A percentile compares a stretch with the other conserved stretches of the same genome.
phyloP scores from a whole-genome alignment of 2,797 vertebrate species.

The Manis pentadactyla region DNA sequence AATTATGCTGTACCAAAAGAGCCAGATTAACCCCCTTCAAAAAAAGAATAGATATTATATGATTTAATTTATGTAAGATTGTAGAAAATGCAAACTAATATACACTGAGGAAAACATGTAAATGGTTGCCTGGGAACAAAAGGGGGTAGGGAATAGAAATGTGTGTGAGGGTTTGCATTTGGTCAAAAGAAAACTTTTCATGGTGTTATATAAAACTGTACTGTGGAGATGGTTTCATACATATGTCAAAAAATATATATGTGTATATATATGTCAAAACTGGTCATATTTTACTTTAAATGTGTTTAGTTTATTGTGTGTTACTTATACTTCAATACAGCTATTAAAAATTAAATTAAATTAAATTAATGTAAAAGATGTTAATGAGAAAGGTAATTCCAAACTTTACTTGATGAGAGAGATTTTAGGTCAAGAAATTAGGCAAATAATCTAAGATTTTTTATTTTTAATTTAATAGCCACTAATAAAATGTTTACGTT shows the following conservation, averaged over 20 bases:
- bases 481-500: slow-evolving; percentile 6
- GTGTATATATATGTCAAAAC: background rate
- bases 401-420: slow-evolving; percentile 2
- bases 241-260: too few relatives aligned
- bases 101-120: background rate
- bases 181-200: background rate
- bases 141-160: background rate
- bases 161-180: background rate
- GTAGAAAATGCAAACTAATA: background rate
- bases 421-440: slow-evolving; percentile 32
- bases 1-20: background rate
- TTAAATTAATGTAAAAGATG: background rate
- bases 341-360: background rate
- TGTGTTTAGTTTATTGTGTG: background rate
- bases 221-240: background rate
- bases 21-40: background rate
- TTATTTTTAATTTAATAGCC: background rate
- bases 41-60: background rate
- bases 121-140: background rate
- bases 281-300: slow-evolving; percentile 22
- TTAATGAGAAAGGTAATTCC: background rate
- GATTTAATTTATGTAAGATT: background rate
- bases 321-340: background rate
- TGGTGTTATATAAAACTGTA: background rate
- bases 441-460: background rate